Conservation (phyloP, 2,113 vertebrate species). For the Gallinago jamesoni region DNA sequence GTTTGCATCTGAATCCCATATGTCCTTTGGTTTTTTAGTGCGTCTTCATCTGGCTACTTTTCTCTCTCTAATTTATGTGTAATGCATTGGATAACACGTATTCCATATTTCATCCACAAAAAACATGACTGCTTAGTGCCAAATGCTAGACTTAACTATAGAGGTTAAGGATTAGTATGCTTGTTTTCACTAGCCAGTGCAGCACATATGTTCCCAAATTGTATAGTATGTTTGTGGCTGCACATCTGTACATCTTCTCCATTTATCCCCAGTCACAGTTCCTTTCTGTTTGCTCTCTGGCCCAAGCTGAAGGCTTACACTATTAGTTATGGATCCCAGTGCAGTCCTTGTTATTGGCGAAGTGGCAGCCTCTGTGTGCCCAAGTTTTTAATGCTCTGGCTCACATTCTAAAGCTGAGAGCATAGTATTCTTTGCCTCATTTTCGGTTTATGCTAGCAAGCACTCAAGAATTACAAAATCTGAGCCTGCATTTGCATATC, state of each 20-base stretch:
- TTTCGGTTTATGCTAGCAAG: not conserved
- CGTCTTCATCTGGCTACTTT: not conserved
- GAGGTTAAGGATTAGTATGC: not conserved
- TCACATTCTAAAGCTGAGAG: not conserved
- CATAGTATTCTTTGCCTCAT: not conserved
- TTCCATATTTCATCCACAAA: not conserved
- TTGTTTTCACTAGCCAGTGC: not conserved
- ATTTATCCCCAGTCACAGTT: not conserved
- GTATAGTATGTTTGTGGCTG: not conserved
- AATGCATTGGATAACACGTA: not conserved
- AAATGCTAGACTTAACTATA: not conserved
- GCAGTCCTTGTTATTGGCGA: not conserved
- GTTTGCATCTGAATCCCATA: not conserved
- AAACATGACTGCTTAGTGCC: not conserved
- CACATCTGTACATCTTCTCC: not conserved
- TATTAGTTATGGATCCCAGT: not conserved
- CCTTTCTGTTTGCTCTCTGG: not conserved
- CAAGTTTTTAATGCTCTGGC: not conserved
- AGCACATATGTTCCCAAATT: not conserved
- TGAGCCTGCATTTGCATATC: constrained; percentile 19
- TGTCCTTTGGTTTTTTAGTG: not conserved
- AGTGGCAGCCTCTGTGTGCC: not conserved
- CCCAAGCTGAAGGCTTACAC: not conserved
- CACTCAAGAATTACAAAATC: not conserved
- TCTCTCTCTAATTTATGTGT: not conserved